Evolutionary conservation across 1,140 invertebrate genomes (phyloP).

Genomic region (Drosophila willistoni): DNA sequence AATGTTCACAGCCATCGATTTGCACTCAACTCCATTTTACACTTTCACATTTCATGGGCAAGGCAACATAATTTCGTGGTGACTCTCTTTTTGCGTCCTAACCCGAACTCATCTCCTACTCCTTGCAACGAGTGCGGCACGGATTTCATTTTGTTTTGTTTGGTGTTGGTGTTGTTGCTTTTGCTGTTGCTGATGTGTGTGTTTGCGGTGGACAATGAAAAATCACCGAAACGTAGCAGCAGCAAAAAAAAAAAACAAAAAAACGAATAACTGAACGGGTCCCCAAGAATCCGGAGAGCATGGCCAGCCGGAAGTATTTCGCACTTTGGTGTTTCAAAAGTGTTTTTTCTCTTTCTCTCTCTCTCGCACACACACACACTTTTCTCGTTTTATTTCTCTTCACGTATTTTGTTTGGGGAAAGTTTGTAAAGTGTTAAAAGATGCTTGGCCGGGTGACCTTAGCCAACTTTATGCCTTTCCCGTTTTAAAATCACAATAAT

Average conservation of each 20-base stretch:
- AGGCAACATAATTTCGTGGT: constrained; percentile 64
- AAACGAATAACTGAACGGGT: background rate
- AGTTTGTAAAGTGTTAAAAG: background rate
- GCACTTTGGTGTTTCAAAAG: constrained; percentile 51
- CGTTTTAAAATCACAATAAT: background rate
- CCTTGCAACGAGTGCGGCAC: constrained; percentile 40
- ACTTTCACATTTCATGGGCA: constrained; percentile 68
- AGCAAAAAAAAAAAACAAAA: constrained; percentile 6
- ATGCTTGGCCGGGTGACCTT: background rate
- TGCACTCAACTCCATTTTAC: constrained; percentile 78
- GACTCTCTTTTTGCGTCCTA: background rate
- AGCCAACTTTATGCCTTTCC: background rate
- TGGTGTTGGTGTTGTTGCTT: background rate
- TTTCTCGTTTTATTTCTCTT: background rate
- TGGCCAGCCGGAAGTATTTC: constrained; percentile 65
- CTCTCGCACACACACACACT: background rate
- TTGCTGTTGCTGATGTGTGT: constrained; percentile 32
- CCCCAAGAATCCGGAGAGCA: constrained; percentile 18
- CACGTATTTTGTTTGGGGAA: background rate
- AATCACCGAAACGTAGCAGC: constrained; percentile 65
- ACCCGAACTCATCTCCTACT: background rate
- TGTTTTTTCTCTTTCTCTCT: background rate
- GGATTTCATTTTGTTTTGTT: constrained; percentile 73
- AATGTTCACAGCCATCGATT: constrained; percentile 75
- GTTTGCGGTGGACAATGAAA: constrained; percentile 77